These are phyloP conservation scores for Eufriesea mexicana DNA, from an alignment of 1,140 invertebrate species.

Conservation along the genomic window DNA sequence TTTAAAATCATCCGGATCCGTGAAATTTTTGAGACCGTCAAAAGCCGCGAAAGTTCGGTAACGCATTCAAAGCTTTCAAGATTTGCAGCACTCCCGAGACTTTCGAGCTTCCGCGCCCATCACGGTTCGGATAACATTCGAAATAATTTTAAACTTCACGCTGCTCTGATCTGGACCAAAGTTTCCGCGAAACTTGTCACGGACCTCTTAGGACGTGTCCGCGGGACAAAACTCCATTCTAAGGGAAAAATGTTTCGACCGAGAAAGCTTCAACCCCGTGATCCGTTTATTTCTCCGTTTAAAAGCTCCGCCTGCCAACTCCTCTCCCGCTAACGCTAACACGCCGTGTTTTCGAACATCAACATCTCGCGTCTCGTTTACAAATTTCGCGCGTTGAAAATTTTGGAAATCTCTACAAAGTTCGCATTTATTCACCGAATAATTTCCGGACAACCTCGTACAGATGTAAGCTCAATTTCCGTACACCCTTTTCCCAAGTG, in stretches of 20 bases:
- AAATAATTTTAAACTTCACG: conserved; percentile 54
- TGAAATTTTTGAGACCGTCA: conserved; percentile 39
- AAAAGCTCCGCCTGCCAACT: not conserved
- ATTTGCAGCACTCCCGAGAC: conserved; percentile 46
- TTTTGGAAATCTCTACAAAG: no score
- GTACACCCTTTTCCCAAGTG: no score
- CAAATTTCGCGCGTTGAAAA: no score
- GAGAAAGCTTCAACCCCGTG: not conserved
- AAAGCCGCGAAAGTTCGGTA: conserved; percentile 31
- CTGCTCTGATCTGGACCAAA: conserved; percentile 32
- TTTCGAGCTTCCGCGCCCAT: conserved; percentile 42
- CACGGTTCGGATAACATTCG: conserved; percentile 51
- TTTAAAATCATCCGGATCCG: conserved; percentile 21
- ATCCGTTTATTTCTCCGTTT: not conserved
- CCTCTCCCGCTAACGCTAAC: no score
- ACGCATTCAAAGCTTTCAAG: conserved; percentile 47
- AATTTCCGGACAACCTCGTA: no score
- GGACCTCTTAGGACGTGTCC: conserved; percentile 36
- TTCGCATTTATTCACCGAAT: no score
- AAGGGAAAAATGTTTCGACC: conserved; percentile 17
- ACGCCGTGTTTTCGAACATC: no score
- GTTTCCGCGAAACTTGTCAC: conserved; percentile 30
- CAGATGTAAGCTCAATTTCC: no score
- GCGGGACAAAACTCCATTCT: conserved; percentile 36
- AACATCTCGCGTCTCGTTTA: no score